phyloP scores from a whole-genome alignment of 1,140 invertebrate genomes.

The Cyphomyrmex costatus region DNA sequence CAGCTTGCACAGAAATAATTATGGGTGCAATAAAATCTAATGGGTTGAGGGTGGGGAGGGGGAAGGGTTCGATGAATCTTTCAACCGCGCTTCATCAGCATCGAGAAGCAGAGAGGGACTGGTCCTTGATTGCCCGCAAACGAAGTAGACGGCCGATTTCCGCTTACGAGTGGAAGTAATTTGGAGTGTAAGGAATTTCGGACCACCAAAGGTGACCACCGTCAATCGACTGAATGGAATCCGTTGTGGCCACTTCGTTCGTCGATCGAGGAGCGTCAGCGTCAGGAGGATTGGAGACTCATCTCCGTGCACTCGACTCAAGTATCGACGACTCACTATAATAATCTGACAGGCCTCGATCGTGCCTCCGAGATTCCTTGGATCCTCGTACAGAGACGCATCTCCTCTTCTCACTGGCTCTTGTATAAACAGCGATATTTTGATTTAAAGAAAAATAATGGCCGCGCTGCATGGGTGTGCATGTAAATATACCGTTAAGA shows the following conservation, averaged over 20 bases:
- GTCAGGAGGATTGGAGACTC: constrained; percentile 83
- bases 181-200: constrained; percentile 81
- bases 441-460: constrained; percentile 43
- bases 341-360: constrained; percentile 60
- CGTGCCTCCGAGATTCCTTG: constrained; percentile 35
- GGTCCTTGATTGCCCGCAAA: constrained; percentile 73
- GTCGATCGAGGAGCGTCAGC: constrained; percentile 76
- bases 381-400: neutral
- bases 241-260: constrained; percentile 78
- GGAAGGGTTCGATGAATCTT: constrained; percentile 69
- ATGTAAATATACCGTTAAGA: constrained; percentile 47
- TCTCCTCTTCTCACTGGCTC: constrained; percentile 13
- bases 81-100: constrained; percentile 60
- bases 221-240: constrained; percentile 77
- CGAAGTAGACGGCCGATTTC: constrained; percentile 77
- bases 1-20: constrained; percentile 61
- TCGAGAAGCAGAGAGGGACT: constrained; percentile 46
- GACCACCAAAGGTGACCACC: constrained; percentile 83
- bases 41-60: constrained; percentile 8
- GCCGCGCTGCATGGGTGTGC: neutral
- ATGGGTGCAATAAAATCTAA: constrained; percentile 64
- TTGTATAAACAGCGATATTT: constrained; percentile 55
- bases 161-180: constrained; percentile 81
- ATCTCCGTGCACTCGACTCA: constrained; percentile 81
- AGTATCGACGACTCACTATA: constrained; percentile 77